Evolutionary conservation across 2,888 invertebrate genomes (phyloP), one percentile per base, ranked within the genome.

Genomic region (Drosophila kuntzei): DNA sequence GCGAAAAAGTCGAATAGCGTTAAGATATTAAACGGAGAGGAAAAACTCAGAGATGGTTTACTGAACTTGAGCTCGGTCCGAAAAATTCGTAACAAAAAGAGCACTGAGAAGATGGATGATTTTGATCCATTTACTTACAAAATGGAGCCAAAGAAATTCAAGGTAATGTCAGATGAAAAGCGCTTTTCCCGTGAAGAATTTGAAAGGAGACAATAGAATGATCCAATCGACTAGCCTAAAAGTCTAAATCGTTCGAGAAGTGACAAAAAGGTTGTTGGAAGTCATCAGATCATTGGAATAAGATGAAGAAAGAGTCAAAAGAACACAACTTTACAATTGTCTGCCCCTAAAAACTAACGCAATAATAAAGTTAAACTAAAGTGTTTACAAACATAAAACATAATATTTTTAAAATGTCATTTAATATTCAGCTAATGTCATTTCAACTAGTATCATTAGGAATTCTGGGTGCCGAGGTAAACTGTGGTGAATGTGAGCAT

Each of bases 401-500:
- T 14, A 4, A 20, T 11, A 16, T 29, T 46, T 29, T 29, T 16
- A 5, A 12, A 32, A 12, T 16, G 27, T 46, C 16, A 14, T 22
- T 29, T 29, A n/a, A n/a, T 11, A 20, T 18, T 32, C 36, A 57
- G 46, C 34, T 6, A 12, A 27, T 69, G 44, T 29, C 61, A 22
- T 22, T 25, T 25, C 7, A 25, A 9, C 7, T 18, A 7, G 7
- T 41, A 20, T 34, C n/a, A 36, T 51, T 61, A 14, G 5, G 8
- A 8, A 25, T 39, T 49, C 29, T 6, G 16, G 27, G 11, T 16
- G 18, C 11, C 16, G 16, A 37, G 41, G 9, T 53, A 16, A 61
- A 68, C 9, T 25, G 36, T 3, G 34, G 36, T 25, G 22, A 36
- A 18, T 53, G 43, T 39, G 43, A 16, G 43, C 54, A 71, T 54